Evolutionary conservation across 2,888 invertebrate species (phyloP).

Genomic region (Himalopsyche tibetana): DNA sequence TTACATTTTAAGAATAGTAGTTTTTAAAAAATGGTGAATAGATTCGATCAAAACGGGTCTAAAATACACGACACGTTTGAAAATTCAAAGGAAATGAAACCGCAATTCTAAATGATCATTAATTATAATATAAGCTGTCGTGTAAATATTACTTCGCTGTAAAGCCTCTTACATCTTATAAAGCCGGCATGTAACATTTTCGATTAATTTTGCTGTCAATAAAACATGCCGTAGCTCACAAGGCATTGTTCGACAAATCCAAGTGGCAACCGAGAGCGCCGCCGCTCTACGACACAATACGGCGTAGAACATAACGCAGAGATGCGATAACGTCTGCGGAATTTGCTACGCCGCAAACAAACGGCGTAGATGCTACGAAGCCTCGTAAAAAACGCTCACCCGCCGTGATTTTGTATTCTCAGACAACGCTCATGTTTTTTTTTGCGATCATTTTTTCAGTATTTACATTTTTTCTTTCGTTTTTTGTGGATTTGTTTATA

Average conservation of each 20-base stretch:
- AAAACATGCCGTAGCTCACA: neutral
- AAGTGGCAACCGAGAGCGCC: neutral
- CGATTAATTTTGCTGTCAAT: conserved; percentile 35
- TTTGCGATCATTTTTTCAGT: conserved; percentile 7
- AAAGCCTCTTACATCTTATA: neutral
- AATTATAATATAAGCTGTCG: too few relatives aligned
- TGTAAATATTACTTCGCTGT: too few relatives aligned
- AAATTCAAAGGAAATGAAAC: too few relatives aligned
- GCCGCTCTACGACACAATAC: neutral
- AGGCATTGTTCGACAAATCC: conserved; percentile 32
- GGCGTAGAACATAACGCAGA: neutral
- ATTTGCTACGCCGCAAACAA: conserved; percentile 17
- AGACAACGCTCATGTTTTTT: conserved; percentile 1
- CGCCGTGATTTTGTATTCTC: conserved; percentile 3
- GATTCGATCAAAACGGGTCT: too few relatives aligned
- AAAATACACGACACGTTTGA: too few relatives aligned
- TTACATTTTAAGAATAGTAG: too few relatives aligned
- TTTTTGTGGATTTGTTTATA: neutral
- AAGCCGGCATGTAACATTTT: neutral
- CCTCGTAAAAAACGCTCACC: conserved; percentile 13
- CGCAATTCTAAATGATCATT: too few relatives aligned
- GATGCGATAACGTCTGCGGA: conserved; percentile 4
- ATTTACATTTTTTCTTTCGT: neutral
- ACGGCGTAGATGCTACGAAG: conserved; percentile 22
- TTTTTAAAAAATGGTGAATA: too few relatives aligned